Evolutionary conservation across 2,113 vertebrate genomes (phyloP), one percentile per base, ranked within the genome.

Genomic region (Mustela lutreola): DNA sequence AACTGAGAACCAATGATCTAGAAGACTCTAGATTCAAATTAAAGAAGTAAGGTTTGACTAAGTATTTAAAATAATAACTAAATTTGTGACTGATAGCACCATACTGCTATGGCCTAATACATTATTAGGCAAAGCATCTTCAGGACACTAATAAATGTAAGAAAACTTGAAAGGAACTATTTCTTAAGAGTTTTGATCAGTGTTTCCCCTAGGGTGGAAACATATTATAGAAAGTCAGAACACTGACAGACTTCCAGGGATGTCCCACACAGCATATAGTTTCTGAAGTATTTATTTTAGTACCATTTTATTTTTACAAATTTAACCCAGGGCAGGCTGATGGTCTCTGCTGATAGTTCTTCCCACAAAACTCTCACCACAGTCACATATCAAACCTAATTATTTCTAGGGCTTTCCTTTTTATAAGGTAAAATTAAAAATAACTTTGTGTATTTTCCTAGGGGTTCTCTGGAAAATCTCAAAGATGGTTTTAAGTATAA

Each of bases 41-140:
- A 83, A 92, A 81, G 53, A 82, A 39, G 21, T 50, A 92, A 94
- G 15, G 7, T 83, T 91, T 53, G 56, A 16, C 36, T 75, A 95
- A 90, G 75, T 89, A 89, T 92, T 97, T 97, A 65, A 96, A 95
- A 88, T 87, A 89, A 82, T 85, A 70, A 82, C 86, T 96, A 75
- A 95, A 86, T 84, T 95, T 79, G 60, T 71, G 80, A 86, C 79
- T 48, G 73, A 86, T 79, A 94, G 95, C 12, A 78, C 42, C 42
- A 22, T 22, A 48, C 53, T 84, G 26, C 39, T 94, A 14, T 36
- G 39, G 33, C 33, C 19, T 88, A 80, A 84, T 60, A 90, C 26
- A 85, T 86, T 42, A 85, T 86, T 36, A 91, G 33, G 45, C 48
- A 94, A 96, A 65, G 10, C 7, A 76, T 80, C 48, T 53, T 80